Percentiles rank a stretch among this genome's conserved stretches.
Conservation (phyloP, 2,797 vertebrate species). For the Malurus splendens region DNA sequence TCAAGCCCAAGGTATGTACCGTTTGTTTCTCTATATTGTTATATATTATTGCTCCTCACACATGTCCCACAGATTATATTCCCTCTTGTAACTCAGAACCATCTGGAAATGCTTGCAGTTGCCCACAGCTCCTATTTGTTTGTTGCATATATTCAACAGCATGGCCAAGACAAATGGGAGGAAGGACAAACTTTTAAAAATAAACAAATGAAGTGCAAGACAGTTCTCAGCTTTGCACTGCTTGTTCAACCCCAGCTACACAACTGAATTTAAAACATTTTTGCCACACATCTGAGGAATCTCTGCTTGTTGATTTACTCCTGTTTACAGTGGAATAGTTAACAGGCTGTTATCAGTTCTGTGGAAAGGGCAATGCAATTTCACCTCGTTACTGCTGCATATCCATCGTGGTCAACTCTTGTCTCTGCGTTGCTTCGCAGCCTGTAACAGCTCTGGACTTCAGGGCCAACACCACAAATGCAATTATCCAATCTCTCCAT, state of each 20-base stretch:
- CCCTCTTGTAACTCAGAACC: neutral
- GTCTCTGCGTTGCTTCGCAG: rapidly evolving
- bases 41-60: neutral
- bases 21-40: neutral
- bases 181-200: neutral
- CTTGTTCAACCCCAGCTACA: neutral
- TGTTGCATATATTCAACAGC: neutral
- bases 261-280: neutral
- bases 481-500: neutral
- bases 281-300: neutral
- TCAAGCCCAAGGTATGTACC: neutral
- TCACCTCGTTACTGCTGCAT: neutral
- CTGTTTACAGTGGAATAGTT: neutral
- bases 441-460: neutral
- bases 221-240: rapidly evolving
- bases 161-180: neutral
- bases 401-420: neutral
- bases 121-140: neutral
- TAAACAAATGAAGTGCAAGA: neutral
- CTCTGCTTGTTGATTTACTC: neutral
- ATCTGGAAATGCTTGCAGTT: neutral
- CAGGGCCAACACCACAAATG: rapidly evolving
- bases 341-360: neutral
- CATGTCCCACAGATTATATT: neutral
- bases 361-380: neutral